Conservation (phyloP, 1,140 invertebrate species). For the Octopus bimaculoides region DNA sequence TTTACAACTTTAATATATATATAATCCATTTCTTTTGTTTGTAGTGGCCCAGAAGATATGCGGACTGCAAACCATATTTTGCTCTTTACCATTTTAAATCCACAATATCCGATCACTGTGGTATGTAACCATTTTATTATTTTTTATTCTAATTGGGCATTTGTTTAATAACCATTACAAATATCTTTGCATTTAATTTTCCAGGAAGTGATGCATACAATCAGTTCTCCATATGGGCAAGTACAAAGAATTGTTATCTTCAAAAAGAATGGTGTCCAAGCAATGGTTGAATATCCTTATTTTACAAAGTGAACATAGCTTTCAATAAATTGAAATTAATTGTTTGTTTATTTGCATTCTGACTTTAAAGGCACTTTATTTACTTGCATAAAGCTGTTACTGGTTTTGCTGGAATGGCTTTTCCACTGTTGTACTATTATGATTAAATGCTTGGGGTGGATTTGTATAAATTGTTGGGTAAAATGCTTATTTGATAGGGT, state of each 20-base stretch:
- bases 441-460: no score
- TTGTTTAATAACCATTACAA: no score
- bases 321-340: no score
- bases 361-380: no score
- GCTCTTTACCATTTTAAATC: slow-evolving; percentile 66
- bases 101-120: slow-evolving; percentile 97
- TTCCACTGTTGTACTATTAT: no score
- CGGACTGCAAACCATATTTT: slow-evolving; percentile 46
- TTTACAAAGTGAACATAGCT: background rate
- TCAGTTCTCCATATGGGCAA: slow-evolving; percentile 89
- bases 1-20: background rate
- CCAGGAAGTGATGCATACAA: slow-evolving; percentile 97
- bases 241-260: slow-evolving; percentile 98
- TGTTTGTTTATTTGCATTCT: no score
- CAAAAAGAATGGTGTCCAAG: slow-evolving; percentile 97
- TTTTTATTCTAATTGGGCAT: background rate
- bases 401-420: no score
- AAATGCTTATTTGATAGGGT: no score
- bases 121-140: slow-evolving; percentile 68
- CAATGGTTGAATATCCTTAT: slow-evolving; percentile 99
- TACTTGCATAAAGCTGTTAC: no score
- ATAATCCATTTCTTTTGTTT: slow-evolving; percentile 16
- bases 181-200: slow-evolving; percentile 25
- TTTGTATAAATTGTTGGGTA: no score
- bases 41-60: slow-evolving; percentile 37